Evolutionary conservation across 2,113 vertebrate species (phyloP).

Genomic region (Zeus faber): DNA sequence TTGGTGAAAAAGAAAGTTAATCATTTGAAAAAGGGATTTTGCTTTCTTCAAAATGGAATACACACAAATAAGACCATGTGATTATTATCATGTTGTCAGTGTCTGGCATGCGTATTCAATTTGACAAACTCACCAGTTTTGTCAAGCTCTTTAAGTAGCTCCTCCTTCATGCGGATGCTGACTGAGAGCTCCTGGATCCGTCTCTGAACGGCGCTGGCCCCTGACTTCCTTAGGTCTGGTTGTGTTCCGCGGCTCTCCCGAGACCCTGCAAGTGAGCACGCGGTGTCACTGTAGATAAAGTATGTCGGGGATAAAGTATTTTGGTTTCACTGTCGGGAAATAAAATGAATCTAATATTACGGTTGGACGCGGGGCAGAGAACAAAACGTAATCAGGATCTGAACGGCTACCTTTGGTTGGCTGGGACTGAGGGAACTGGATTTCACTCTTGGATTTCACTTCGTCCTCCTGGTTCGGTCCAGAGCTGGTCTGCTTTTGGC

Average conservation of each 20-base stretch:
- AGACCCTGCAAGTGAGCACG: conserved; percentile 30
- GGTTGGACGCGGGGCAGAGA: background rate
- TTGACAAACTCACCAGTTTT: conserved; percentile 80
- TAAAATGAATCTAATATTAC: background rate
- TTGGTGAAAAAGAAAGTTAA: background rate
- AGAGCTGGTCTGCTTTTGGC: conserved; percentile 25
- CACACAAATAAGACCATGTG: too few species aligned
- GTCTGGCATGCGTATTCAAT: too few species aligned
- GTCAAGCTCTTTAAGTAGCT: conserved; percentile 85
- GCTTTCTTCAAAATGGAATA: too few species aligned
- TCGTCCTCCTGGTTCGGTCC: background rate
- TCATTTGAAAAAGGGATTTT: too few species aligned
- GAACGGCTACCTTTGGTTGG: conserved; percentile 56
- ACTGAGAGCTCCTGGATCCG: conserved; percentile 82
- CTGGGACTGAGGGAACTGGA: conserved; percentile 8
- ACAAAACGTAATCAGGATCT: background rate
- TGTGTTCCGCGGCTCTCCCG: conserved; percentile 10
- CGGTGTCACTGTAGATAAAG: background rate
- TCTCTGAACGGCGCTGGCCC: conserved; percentile 69
- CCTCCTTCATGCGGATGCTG: conserved; percentile 86
- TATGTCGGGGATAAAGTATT: background rate
- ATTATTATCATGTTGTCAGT: too few species aligned
- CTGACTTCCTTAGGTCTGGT: conserved; percentile 63
- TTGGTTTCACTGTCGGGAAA: too few species aligned
- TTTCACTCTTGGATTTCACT: background rate